A percentile compares a stretch with the other conserved stretches of the same genome.
These are phyloP conservation scores for Apotomis capreana DNA, from an alignment of 2,888 invertebrate genomes.

Conservation along the genomic window DNA sequence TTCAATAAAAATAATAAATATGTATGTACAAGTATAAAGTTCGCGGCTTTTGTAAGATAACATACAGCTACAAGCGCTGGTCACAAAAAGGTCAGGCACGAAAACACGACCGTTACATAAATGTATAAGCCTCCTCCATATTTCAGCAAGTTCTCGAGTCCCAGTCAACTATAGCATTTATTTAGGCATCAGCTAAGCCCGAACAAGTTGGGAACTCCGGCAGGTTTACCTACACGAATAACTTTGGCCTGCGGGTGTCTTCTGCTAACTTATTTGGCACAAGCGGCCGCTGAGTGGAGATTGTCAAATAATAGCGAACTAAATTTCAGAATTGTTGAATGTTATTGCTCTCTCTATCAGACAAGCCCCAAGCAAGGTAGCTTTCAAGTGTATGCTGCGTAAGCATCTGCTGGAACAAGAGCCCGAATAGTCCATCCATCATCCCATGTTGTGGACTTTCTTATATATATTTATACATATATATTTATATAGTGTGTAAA, in stretches of 20 bases:
- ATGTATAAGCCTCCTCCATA: slow-evolving; percentile 32
- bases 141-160: slow-evolving; percentile 30
- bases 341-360: background rate
- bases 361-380: no score
- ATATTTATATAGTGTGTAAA: no score
- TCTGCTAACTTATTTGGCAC: slow-evolving; percentile 20
- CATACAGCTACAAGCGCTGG: background rate
- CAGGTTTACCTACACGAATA: slow-evolving; percentile 29
- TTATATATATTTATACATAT: no score
- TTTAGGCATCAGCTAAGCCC: slow-evolving; percentile 31
- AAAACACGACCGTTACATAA: slow-evolving; percentile 23
- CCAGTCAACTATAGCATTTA: slow-evolving; percentile 33
- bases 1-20: background rate
- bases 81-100: slow-evolving; percentile 18
- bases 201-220: slow-evolving; percentile 29
- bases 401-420: no score
- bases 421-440: no score
- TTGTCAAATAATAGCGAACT: slow-evolving; percentile 23
- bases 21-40: background rate
- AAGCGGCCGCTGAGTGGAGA: slow-evolving; percentile 7
- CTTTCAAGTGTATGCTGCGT: no score
- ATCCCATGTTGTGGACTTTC: no score
- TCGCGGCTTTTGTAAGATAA: background rate
- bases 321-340: background rate
- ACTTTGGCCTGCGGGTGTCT: slow-evolving; percentile 33